phyloP scores from a whole-genome alignment of 2,113 vertebrate genomes.

The Sakesphorus luctuosus region DNA sequence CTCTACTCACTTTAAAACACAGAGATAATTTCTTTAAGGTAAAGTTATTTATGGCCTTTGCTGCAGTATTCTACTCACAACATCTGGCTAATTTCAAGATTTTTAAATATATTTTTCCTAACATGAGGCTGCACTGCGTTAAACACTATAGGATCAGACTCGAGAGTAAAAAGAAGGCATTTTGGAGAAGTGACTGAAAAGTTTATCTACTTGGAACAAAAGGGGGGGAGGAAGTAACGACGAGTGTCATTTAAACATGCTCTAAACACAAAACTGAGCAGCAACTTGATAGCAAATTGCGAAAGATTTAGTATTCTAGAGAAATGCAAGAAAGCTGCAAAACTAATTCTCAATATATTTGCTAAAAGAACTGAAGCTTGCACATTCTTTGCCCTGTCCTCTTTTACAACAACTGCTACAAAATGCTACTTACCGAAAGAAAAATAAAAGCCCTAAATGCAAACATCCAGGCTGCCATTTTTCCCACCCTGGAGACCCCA shows the following conservation, averaged over 20 bases:
- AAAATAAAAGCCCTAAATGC: neutral
- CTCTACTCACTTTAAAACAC: neutral
- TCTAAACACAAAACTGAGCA: neutral
- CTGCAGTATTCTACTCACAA: neutral
- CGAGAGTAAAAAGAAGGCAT: neutral
- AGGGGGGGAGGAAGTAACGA: neutral
- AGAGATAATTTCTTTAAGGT: neutral
- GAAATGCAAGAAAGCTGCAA: neutral
- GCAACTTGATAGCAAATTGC: neutral
- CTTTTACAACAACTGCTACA: neutral
- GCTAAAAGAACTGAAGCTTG: neutral
- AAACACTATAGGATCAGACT: neutral
- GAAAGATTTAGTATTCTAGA: neutral
- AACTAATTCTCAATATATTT: neutral
- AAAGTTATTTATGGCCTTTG: neutral
- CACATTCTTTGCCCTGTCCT: neutral
- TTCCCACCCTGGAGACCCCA: neutral
- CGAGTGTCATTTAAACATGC: neutral
- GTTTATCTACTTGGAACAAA: neutral
- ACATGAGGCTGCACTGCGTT: neutral
- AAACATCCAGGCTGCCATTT: neutral
- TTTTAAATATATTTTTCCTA: neutral
- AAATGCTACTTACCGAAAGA: neutral
- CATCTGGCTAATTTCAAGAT: neutral
- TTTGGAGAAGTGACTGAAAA: neutral